phyloP scores from a whole-genome alignment of 2,888 invertebrate species.

The Drosophila hawaiiensis region DNA sequence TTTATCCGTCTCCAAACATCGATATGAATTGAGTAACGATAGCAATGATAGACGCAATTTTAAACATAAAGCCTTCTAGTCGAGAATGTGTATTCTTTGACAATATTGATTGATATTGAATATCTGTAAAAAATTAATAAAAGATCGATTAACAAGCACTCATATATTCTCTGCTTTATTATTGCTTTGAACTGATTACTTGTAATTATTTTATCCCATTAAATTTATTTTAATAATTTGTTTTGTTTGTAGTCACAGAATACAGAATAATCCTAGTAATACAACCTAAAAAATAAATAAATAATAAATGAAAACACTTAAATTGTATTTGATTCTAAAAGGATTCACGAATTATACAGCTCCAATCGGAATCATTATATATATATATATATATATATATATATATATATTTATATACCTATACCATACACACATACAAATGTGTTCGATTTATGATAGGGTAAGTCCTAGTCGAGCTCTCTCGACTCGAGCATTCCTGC shows the following conservation, averaged over 20 bases:
- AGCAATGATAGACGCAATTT: background rate
- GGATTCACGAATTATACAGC: background rate
- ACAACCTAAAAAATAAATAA: background rate
- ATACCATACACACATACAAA: background rate
- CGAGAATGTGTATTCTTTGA: background rate
- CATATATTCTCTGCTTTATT: background rate
- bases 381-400: background rate
- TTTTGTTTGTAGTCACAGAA: background rate
- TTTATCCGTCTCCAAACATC: background rate
- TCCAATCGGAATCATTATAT: background rate
- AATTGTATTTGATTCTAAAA: background rate
- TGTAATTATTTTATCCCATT: background rate
- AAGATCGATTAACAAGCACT: background rate
- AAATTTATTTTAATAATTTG: background rate
- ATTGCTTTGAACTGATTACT: background rate
- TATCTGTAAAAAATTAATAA: background rate
- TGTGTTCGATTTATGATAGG: background rate
- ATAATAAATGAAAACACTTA: background rate
- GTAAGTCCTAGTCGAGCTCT: background rate
- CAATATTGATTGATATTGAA: background rate
- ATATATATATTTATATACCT: background rate
- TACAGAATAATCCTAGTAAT: background rate
- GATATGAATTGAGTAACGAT: background rate
- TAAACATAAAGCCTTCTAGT: accelerated
- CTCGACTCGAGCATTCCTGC: background rate